Evolutionary conservation across 1,140 invertebrate species (phyloP), one percentile per base, ranked within the genome.

Genomic region (Tetramorium parvispinum): DNA sequence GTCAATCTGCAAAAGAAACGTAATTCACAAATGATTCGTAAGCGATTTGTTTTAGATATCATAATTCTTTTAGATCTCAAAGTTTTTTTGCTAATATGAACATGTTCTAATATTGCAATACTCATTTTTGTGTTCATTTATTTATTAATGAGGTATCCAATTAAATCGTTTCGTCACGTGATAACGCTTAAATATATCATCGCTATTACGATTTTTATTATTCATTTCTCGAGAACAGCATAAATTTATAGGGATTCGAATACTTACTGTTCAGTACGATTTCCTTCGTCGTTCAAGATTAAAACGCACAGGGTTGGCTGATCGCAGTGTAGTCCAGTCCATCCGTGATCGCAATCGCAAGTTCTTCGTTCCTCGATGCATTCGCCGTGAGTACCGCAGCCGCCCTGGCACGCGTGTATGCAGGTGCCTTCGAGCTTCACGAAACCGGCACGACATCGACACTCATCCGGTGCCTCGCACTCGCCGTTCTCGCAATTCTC

Each of bases 291-390:
- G 0, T 63, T 24, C 3, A 79, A 40, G 0, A 5, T n/a, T 6
- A 51, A 18, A 2, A 75, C 16, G 21, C 93, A 93, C 6, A 88
- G 53, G 0, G 37, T 13, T 1, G 87, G 43, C 1, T 55, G 18
- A 18, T 91, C 83, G 13, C 93, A 93, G 10, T 63, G n/a, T 1
- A 8, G 18, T 3, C 91, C 93, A 0, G 32, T 49, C 93, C 93
- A 93, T 32, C 93, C 93, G 24, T 88, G 86, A 21, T 63, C n/a
- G n/a, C 93, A 94, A 0, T 70, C n/a, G 43, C 92, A 94, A 3
- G 10, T 40, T 1, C 55, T 70, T 4, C 51, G 77, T 63, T 70
- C 87, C 0, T 85, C 49, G 0, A 83, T 3, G 71, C 93, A 94
- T 0, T 77, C 51, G 0, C 66, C 82, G 0, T 86, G 89, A 0